phyloP scores from a whole-genome alignment of 2,797 vertebrate genomes.

The Notolabrus celidotus region DNA sequence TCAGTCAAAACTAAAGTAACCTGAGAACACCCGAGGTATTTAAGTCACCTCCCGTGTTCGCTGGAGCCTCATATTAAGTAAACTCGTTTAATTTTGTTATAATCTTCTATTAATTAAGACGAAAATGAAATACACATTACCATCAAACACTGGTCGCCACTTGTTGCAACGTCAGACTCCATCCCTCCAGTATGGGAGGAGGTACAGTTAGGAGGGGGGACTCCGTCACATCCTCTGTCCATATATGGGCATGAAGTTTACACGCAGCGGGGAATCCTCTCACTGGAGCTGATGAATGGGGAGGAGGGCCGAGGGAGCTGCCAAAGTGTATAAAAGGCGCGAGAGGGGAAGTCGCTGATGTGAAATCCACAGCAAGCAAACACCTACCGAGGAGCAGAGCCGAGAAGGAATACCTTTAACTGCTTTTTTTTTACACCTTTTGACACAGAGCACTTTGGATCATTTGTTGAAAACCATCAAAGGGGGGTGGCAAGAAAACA shows the following conservation, averaged over 20 bases:
- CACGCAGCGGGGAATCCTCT: constrained; percentile 98
- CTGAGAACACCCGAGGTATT: neutral
- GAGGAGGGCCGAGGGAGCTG: constrained; percentile 91
- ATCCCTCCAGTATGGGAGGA: constrained; percentile 85
- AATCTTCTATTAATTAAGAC: constrained; percentile 5
- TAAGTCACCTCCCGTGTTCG: neutral
- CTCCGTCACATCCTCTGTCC: constrained; percentile 99
- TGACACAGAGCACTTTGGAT: constrained; percentile 78
- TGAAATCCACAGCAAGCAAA: constrained; percentile 88
- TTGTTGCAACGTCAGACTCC: constrained; percentile 90
- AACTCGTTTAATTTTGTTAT: no score
- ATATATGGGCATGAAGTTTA: constrained; percentile 99
- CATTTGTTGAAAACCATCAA: constrained; percentile 72
- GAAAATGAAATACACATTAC: constrained; percentile 9
- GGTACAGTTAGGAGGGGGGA: constrained; percentile 74
- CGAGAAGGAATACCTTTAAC: constrained; percentile 76
- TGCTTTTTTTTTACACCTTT: constrained; percentile 69
- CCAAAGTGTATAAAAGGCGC: constrained; percentile 91
- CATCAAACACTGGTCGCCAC: constrained; percentile 62
- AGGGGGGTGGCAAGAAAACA: constrained; percentile 67
- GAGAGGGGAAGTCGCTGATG: constrained; percentile 85
- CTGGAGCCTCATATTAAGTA: neutral
- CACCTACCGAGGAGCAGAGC: constrained; percentile 80
- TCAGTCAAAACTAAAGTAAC: constrained; percentile 8
- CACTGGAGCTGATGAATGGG: constrained; percentile 97